Percentiles rank a stretch among this genome's conserved stretches.
Conservation (phyloP, 2,797 vertebrate genomes). For the Peromyscus melanophrys region DNA sequence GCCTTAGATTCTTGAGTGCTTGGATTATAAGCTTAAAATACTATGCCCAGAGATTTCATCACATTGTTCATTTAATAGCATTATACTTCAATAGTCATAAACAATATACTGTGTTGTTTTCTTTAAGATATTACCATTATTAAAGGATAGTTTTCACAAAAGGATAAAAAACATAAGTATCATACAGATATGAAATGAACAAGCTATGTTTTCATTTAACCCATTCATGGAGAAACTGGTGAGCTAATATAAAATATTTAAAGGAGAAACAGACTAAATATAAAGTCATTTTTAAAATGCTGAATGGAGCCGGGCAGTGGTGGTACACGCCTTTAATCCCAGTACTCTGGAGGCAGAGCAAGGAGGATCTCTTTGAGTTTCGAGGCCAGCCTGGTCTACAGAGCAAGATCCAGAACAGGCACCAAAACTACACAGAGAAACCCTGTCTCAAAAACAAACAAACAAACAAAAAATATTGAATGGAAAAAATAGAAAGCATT, state of each 20-base stretch:
- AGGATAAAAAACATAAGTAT: background rate
- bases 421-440: too few species aligned
- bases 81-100: background rate
- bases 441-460: too few species aligned
- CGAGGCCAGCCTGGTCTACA: too few species aligned
- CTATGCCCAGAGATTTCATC: background rate
- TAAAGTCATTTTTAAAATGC: background rate
- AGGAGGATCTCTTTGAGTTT: too few species aligned
- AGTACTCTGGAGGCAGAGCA: too few species aligned
- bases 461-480: background rate
- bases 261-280: background rate
- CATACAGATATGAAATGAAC: background rate
- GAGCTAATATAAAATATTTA: background rate
- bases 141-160: background rate
- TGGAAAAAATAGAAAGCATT: background rate
- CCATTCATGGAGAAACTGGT: background rate
- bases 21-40: background rate
- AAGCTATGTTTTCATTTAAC: background rate
- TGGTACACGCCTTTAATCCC: too few species aligned
- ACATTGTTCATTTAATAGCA: background rate
- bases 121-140: background rate
- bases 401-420: too few species aligned
- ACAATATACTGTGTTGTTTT: background rate
- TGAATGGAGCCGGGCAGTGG: background rate
- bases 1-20: background rate